These are phyloP conservation scores for Promerops cafer DNA, from an alignment of 2,113 vertebrate genomes.

Conservation along the genomic window DNA sequence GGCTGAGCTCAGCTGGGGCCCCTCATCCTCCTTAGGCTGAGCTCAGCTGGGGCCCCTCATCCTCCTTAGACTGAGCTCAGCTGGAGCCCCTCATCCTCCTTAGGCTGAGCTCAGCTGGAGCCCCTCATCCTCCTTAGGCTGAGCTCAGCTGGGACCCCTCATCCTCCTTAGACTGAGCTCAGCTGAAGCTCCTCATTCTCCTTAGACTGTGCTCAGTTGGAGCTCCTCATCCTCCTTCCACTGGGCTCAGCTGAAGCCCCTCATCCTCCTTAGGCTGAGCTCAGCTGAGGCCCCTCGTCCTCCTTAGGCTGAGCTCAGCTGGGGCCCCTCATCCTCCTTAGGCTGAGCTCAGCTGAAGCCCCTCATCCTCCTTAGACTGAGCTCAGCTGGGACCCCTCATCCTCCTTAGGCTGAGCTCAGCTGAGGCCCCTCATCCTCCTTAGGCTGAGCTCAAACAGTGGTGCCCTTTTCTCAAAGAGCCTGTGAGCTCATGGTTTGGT, in stretches of 20 bases:
- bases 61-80: neutral
- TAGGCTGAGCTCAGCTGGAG: no score
- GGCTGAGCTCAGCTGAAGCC: neutral
- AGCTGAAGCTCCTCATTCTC: neutral
- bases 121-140: neutral
- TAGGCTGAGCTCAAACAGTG: neutral
- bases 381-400: neutral
- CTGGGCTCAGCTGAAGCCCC: neutral
- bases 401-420: neutral
- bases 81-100: neutral
- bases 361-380: neutral
- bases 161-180: neutral
- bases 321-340: neutral
- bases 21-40: neutral
- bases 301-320: neutral
- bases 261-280: neutral
- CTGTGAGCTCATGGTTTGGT: neutral
- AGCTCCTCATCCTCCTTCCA: neutral
- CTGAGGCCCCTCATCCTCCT: neutral
- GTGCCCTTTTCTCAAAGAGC: neutral
- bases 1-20: neutral
- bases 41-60: neutral
- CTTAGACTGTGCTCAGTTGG: neutral
- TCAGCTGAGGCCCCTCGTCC: no score
- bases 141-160: neutral